phyloP scores from a whole-genome alignment of 2,113 vertebrate genomes.

The Rynchops niger region DNA sequence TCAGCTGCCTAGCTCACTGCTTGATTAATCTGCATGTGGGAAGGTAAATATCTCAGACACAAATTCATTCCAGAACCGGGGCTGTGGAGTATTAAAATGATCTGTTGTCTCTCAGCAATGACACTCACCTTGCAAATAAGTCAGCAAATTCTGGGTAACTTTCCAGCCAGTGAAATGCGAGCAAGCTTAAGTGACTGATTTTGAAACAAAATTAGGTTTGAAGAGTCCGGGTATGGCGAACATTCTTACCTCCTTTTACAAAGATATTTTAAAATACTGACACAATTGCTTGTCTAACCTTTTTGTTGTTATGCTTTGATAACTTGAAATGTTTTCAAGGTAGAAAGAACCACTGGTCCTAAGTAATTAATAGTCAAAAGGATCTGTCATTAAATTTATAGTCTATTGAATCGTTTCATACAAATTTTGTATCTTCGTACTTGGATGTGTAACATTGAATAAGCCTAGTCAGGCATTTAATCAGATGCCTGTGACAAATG shows the following conservation, averaged over 20 bases:
- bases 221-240: not conserved
- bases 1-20: conserved; percentile 94
- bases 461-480: not conserved
- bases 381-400: not conserved
- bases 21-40: conserved; percentile 92
- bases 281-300: not conserved
- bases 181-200: not conserved
- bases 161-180: not conserved
- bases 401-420: not conserved
- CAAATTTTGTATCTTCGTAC: not conserved
- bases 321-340: not conserved
- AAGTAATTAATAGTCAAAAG: not conserved
- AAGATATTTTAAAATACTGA: not conserved
- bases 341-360: not conserved
- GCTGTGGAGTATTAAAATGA: not conserved
- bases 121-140: not conserved
- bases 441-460: not conserved
- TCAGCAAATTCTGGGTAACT: not conserved
- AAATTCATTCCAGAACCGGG: not conserved
- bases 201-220: not conserved
- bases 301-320: not conserved
- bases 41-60: conserved; percentile 76
- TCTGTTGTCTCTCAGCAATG: not conserved
- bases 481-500: not conserved
- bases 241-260: not conserved